These are phyloP conservation scores for Belgica antarctica DNA, from an alignment of 2,888 invertebrate species.

Conservation along the genomic window DNA sequence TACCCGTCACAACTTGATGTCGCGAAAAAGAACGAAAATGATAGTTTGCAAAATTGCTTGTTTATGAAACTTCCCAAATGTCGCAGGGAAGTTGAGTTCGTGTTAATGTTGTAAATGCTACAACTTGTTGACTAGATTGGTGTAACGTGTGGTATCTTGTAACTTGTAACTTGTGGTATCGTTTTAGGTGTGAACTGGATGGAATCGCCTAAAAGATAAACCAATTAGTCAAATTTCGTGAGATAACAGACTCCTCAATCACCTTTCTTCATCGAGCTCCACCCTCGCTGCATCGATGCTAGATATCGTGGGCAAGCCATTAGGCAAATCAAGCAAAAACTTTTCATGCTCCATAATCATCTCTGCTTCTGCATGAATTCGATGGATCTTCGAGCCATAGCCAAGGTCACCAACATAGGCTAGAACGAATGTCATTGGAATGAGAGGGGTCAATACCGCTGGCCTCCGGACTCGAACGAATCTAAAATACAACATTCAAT, in stretches of 20 bases:
- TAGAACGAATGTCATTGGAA: slow-evolving; percentile 70
- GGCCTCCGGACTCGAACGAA: slow-evolving; percentile 63
- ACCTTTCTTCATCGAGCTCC: slow-evolving; percentile 61
- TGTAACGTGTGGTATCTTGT: no score
- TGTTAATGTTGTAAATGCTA: background rate
- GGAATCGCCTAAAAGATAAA: background rate
- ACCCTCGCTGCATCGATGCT: slow-evolving; percentile 67
- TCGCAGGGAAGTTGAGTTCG: background rate
- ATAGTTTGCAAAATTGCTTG: no score
- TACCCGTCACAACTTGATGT: no score
- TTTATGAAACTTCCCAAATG: no score
- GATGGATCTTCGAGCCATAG: slow-evolving; percentile 72
- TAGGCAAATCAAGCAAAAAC: slow-evolving; percentile 68
- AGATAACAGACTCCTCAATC: background rate
- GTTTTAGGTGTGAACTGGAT: slow-evolving; percentile 6
- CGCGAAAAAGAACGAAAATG: no score
- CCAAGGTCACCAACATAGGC: slow-evolving; percentile 74
- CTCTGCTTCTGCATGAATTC: slow-evolving; percentile 59
- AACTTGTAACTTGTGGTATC: no score
- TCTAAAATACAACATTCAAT: slow-evolving; percentile 52
- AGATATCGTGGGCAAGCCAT: slow-evolving; percentile 71
- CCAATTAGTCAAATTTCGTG: background rate
- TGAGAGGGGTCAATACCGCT: slow-evolving; percentile 63
- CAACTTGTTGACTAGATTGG: background rate
- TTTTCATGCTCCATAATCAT: slow-evolving; percentile 67